A percentile compares a stretch with the other conserved stretches of the same genome.
phyloP scores from a whole-genome alignment of 2,888 invertebrate genomes.

The Microctonus hyperodae region DNA sequence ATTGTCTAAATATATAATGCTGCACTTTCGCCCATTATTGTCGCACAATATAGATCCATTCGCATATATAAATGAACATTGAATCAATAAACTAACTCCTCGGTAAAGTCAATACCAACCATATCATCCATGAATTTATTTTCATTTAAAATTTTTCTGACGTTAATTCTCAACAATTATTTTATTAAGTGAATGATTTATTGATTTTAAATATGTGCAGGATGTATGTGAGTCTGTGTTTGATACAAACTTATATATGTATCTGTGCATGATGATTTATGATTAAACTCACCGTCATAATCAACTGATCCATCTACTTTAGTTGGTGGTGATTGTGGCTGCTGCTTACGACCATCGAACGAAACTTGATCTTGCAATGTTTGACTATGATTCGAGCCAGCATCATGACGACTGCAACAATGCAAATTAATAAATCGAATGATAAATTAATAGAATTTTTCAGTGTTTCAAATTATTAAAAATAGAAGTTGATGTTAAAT shows the following conservation, averaged over 20 bases:
- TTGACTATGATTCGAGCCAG: constrained; percentile 48
- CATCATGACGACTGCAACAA: constrained; percentile 45
- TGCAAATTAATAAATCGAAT: not conserved
- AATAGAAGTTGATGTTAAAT: not conserved
- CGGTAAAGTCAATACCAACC: constrained; percentile 47
- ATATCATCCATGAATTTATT: not conserved
- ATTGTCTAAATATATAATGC: not conserved
- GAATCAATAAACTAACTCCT: constrained; percentile 49
- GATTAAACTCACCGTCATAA: constrained; percentile 74
- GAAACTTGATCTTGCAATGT: constrained; percentile 39
- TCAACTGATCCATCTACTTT: constrained; percentile 78
- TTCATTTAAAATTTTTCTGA: not conserved
- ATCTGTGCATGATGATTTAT: constrained; percentile 10
- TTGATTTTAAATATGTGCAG: constrained; percentile 9
- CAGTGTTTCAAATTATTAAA: not conserved
- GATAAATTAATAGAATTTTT: not conserved
- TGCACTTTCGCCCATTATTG: not conserved
- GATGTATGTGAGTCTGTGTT: too few species aligned
- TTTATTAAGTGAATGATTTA: not conserved
- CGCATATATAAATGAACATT: constrained; percentile 29
- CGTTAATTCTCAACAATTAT: not conserved
- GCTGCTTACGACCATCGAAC: constrained; percentile 54
- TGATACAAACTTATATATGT: not conserved
- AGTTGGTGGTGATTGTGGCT: constrained; percentile 65
- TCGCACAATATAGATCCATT: not conserved